Evolutionary conservation across 1,140 invertebrate genomes (phyloP).

Genomic region (Rhizoglyphus robini): DNA sequence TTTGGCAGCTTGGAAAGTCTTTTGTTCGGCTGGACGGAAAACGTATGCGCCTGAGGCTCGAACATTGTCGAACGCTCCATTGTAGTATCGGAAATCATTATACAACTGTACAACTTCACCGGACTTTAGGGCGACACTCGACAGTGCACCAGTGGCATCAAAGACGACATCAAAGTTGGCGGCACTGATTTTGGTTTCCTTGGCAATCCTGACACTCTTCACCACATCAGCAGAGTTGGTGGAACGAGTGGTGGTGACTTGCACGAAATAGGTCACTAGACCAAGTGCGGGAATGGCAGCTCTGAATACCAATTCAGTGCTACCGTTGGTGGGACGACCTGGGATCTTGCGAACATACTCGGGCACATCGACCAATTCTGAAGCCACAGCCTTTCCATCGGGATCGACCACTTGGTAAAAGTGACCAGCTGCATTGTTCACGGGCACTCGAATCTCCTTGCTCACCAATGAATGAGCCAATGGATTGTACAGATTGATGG

Average conservation of each 20-base stretch:
- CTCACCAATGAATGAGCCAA: conserved; percentile 44
- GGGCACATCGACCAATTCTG: conserved; percentile 31
- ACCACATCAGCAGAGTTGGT: neutral
- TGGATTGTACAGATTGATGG: conserved; percentile 67
- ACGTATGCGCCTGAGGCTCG: conserved; percentile 40
- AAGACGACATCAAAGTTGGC: conserved; percentile 17
- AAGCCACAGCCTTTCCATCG: conserved; percentile 36
- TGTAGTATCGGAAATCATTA: conserved; percentile 19
- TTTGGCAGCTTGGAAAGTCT: conserved; percentile 32
- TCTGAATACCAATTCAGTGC: conserved; percentile 35
- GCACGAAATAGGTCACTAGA: conserved; percentile 33
- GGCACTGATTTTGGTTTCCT: neutral
- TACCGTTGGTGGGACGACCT: conserved; percentile 31
- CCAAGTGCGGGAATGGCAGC: conserved; percentile 36
- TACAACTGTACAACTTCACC: conserved; percentile 5
- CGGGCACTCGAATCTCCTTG: conserved; percentile 54
- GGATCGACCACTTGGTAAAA: conserved; percentile 50
- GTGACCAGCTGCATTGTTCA: conserved; percentile 31
- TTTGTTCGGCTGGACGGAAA: conserved; percentile 31
- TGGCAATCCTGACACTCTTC: neutral
- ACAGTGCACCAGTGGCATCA: conserved; percentile 19
- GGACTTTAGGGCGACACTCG: conserved; percentile 26
- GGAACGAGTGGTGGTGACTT: conserved; percentile 16
- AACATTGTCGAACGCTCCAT: neutral
- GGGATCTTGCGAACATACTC: conserved; percentile 31